Percentiles rank a stretch among this genome's conserved stretches.
Evolutionary conservation across 2,888 invertebrate genomes (phyloP).

Genomic region (Morpho deidamia): DNA sequence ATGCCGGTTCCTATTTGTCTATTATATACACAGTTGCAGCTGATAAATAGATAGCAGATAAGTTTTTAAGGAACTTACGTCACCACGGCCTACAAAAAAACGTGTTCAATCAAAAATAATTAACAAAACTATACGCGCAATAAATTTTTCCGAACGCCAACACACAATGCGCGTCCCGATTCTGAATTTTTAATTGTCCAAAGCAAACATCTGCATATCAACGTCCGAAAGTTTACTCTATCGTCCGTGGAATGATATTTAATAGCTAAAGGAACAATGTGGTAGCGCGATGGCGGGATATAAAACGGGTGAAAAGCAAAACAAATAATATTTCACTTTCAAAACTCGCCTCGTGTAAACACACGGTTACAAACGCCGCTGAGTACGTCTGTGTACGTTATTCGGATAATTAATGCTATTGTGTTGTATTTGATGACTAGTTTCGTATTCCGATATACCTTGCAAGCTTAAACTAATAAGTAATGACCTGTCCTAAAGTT

Average conservation of each 20-base stretch:
- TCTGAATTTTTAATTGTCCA: constrained; percentile 26
- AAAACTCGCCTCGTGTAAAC: constrained; percentile 25
- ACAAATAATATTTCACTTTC: constrained; percentile 38
- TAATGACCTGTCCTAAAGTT: too few species aligned
- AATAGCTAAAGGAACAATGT: constrained; percentile 37
- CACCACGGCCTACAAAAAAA: too few species aligned
- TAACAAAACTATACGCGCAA: background rate
- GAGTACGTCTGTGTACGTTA: background rate
- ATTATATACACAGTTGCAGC: too few species aligned
- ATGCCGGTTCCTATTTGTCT: too few species aligned
- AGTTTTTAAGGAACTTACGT: too few species aligned
- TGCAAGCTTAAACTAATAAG: too few species aligned
- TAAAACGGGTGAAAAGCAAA: constrained; percentile 29
- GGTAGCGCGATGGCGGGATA: constrained; percentile 27
- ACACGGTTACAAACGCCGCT: constrained; percentile 14
- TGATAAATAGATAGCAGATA: too few species aligned
- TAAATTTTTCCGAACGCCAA: constrained; percentile 1
- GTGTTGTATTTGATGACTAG: too few species aligned
- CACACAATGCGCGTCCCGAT: constrained; percentile 21
- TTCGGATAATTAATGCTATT: background rate
- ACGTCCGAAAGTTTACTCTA: constrained; percentile 46
- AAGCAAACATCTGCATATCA: constrained; percentile 42
- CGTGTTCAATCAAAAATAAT: background rate
- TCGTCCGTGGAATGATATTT: constrained; percentile 51
- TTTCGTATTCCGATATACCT: too few species aligned